Evolutionary conservation across 2,797 vertebrate genomes (phyloP), one percentile per base, ranked within the genome.

Genomic region (Linurgus olivaceus): DNA sequence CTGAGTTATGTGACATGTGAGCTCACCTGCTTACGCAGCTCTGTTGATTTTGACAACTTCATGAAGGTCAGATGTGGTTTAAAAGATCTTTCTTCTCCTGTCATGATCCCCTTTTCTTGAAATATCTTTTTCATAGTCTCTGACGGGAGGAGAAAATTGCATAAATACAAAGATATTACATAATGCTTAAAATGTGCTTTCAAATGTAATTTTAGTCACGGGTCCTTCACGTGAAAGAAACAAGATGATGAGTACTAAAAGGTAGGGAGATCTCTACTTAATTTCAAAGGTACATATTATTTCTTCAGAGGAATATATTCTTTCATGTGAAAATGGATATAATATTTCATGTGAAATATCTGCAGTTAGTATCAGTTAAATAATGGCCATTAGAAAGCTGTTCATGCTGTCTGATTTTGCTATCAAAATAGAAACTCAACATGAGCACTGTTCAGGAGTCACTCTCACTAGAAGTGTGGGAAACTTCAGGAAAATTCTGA

Each of bases 11-110:
- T 55, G 61, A 93, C 95, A 93, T 28, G 19, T 54, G 45, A 96
- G 78, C 97, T 97, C 89, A 99, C 99, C 98, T 99, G 97, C 59
- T 98, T 98, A 92, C 98, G 96, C 62, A 99, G 97, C 81, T 98
- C 98, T 14, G 98, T 97, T 23, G 98, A 98, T 97, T 98, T 98
- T 71, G 99, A 99, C 85, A 99, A 97, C 96, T 99, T 99, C 98
- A 99, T 99, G 95, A 99, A 99, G 89, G 99, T 99, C 95, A 99
- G 98, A 95, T 99, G 99, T 51, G 99, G 99, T 94, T 98, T 98
- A 93, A 99, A 99, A 95, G 95, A 96, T 96, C 97, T 98, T 63
- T 88, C 96, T 72, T 98, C 98, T 96, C 97, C 98, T 73, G 97
- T 76, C 45, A 98, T 79, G 92, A 99, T 98, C 40, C 99, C 99